These are phyloP conservation scores for Ailuropoda melanoleuca DNA, from an alignment of 2,113 vertebrate species.

Conservation along the genomic window DNA sequence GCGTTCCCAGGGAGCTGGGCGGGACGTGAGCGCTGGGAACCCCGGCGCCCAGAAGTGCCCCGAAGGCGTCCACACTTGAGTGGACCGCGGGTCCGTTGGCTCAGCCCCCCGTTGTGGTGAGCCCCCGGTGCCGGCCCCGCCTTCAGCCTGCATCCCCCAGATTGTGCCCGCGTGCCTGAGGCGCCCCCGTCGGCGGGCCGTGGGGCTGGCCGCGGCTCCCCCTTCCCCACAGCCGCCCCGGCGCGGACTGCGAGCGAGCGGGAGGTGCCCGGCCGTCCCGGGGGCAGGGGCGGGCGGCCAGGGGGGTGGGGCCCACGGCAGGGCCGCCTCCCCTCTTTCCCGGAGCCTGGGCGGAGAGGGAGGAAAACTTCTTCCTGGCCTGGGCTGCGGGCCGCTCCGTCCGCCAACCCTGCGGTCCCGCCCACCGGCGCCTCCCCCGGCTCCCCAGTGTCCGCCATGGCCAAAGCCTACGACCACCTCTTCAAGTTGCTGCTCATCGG, in stretches of 20 bases:
- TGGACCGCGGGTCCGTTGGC: background rate
- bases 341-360: conserved; percentile 66
- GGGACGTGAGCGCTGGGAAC: background rate
- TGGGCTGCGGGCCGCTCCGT: background rate
- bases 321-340: conserved; percentile 64
- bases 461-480: conserved; percentile 96
- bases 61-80: background rate
- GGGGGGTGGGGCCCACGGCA: conserved; percentile 42
- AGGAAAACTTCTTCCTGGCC: conserved; percentile 77
- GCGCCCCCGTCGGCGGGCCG: too few species aligned
- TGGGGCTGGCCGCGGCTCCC: too few species aligned
- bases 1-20: too few species aligned
- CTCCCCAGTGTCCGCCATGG: conserved; percentile 77
- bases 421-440: conserved; percentile 15
- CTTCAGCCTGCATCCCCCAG: background rate
- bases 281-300: background rate
- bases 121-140: background rate
- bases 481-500: conserved; percentile 95
- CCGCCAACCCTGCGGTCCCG: conserved; percentile 14
- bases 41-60: too few species aligned
- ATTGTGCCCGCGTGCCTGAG: too few species aligned
- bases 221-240: too few species aligned
- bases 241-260: too few species aligned
- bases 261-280: too few species aligned
- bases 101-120: too few species aligned